These are phyloP conservation scores for Acanthosoma haemorrhoidale DNA, from an alignment of 2,888 invertebrate species.

Conservation along the genomic window DNA sequence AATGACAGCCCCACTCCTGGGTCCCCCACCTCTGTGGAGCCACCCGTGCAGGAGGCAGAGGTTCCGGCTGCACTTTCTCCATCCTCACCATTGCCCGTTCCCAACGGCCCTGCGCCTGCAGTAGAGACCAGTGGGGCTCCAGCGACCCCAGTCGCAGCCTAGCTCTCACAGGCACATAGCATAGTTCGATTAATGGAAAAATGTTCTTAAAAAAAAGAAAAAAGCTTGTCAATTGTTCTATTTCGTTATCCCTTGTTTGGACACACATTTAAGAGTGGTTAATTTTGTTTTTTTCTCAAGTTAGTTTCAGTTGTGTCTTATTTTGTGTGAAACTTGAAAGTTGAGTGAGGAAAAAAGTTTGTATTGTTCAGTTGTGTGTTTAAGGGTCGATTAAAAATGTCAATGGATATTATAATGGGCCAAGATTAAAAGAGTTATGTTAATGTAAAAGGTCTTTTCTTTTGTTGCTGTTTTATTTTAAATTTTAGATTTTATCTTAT, in stretches of 20 bases:
- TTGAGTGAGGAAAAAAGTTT: conserved; percentile 18
- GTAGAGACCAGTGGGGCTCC: neutral
- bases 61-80: neutral
- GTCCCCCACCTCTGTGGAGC: conserved; percentile 43
- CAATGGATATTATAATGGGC: conserved; percentile 8
- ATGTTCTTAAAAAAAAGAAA: neutral
- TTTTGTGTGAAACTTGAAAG: neutral
- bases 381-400: conserved; percentile 20
- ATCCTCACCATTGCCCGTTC: neutral
- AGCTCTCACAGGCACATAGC: neutral
- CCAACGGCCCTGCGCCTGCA: neutral
- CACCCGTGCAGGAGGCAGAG: neutral
- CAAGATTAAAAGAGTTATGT: conserved; percentile 12
- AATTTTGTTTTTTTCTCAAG: conserved; percentile 15
- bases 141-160: neutral
- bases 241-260: conserved; percentile 17
- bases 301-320: conserved; percentile 11
- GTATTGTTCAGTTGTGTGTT: conserved; percentile 19
- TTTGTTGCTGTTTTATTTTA: neutral
- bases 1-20: conserved; percentile 46
- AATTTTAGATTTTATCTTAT: neutral
- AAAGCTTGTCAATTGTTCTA: neutral
- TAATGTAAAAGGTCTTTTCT: conserved; percentile 4
- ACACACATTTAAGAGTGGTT: conserved; percentile 17
- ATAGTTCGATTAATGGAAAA: neutral